phyloP scores from a whole-genome alignment of 2,888 invertebrate genomes.

The Octonoba sinensis region DNA sequence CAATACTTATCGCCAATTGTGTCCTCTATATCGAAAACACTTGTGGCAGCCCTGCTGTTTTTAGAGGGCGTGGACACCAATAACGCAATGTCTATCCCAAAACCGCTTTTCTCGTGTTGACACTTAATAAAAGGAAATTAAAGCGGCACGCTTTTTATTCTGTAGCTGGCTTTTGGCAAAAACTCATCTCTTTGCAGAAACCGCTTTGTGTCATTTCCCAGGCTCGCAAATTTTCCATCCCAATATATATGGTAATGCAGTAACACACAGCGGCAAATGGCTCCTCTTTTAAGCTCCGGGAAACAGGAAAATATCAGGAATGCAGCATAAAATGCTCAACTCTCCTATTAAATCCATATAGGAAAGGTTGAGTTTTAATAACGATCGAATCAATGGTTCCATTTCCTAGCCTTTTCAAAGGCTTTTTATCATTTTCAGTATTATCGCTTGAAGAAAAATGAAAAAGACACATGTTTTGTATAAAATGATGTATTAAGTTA shows the following conservation, averaged over 20 bases:
- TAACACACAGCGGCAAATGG: background rate
- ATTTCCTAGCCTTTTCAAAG: too few species aligned
- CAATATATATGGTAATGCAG: slow-evolving; percentile 61
- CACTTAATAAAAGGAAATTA: slow-evolving; percentile 64
- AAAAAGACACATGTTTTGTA: too few species aligned
- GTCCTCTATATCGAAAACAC: background rate
- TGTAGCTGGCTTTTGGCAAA: slow-evolving; percentile 36
- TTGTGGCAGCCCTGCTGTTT: slow-evolving; percentile 19
- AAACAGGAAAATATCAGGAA: background rate
- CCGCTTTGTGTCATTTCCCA: slow-evolving; percentile 1
- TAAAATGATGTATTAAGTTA: too few species aligned
- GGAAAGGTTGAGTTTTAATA: too few species aligned
- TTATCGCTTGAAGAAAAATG: too few species aligned
- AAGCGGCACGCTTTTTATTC: slow-evolving; percentile 51
- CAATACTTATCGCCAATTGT: slow-evolving; percentile 6
- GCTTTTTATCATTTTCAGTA: too few species aligned
- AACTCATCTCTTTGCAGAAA: slow-evolving; percentile 3
- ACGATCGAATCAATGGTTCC: too few species aligned
- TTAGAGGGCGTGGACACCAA: slow-evolving; percentile 36
- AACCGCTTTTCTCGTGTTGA: slow-evolving; percentile 49
- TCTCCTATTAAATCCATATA: too few species aligned
- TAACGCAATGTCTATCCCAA: slow-evolving; percentile 55
- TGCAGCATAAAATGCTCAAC: too few species aligned
- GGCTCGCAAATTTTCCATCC: slow-evolving; percentile 44
- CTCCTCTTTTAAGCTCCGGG: slow-evolving; percentile 5